A percentile compares a stretch with the other conserved stretches of the same genome.
Evolutionary conservation across 2,888 invertebrate genomes (phyloP).

Genomic region (Ethmia dodecea): DNA sequence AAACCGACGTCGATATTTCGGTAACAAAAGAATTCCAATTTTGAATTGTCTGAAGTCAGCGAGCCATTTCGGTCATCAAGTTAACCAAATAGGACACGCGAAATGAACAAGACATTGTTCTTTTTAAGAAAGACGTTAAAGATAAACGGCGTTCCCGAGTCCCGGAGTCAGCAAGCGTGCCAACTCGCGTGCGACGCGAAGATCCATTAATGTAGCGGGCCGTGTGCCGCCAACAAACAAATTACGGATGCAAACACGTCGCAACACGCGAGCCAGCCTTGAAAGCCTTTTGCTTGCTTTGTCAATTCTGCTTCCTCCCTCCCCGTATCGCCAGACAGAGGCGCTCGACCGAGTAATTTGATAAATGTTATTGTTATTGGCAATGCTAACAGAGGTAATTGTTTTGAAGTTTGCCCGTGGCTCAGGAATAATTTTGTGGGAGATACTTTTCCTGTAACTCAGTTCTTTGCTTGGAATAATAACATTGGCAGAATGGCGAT

Average conservation of each 20-base stretch:
- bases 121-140: constrained; percentile 33
- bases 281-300: constrained; percentile 72
- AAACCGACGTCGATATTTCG: too few relatives aligned
- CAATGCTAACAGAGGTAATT: constrained; percentile 58
- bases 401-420: constrained; percentile 39
- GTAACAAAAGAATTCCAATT: too few relatives aligned
- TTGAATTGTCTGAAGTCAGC: too few relatives aligned
- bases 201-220: constrained; percentile 72
- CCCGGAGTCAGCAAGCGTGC: constrained; percentile 34
- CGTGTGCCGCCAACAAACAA: constrained; percentile 73
- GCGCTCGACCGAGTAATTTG: constrained; percentile 40
- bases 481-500: too few relatives aligned
- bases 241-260: constrained; percentile 76
- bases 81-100: background rate
- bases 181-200: constrained; percentile 56
- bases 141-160: constrained; percentile 27
- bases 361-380: constrained; percentile 70
- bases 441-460: constrained; percentile 6
- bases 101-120: constrained; percentile 20
- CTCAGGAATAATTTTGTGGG: background rate
- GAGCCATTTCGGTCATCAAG: too few relatives aligned
- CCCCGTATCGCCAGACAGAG: constrained; percentile 38
- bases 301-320: constrained; percentile 52
- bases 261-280: constrained; percentile 66
- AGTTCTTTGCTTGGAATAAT: too few relatives aligned